Percentiles rank a stretch among this genome's conserved stretches.
phyloP scores from a whole-genome alignment of 1,140 invertebrate species.

The Centruroides vittatus region DNA sequence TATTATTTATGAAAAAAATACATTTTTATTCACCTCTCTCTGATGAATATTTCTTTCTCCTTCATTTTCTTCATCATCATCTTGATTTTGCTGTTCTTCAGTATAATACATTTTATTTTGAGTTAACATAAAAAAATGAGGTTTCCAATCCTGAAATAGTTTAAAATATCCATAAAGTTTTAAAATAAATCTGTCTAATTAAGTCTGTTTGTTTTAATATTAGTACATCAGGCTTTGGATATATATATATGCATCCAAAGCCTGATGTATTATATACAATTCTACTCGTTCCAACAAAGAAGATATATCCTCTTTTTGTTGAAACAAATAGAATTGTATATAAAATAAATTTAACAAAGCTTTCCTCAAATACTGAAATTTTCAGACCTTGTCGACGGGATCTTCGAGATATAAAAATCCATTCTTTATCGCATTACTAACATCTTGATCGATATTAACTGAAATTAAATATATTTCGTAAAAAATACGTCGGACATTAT shows the following conservation, averaged over 20 bases:
- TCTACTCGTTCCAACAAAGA: too few species aligned
- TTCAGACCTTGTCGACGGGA: slow-evolving; percentile 51
- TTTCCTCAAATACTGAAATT: not conserved
- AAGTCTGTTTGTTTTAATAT: not conserved
- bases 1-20: too few species aligned
- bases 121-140: slow-evolving; percentile 90
- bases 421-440: slow-evolving; percentile 79
- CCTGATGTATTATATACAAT: not conserved
- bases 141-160: slow-evolving; percentile 62
- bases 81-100: slow-evolving; percentile 35
- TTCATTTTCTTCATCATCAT: slow-evolving; percentile 42
- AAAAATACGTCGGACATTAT: too few species aligned
- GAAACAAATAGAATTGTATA: too few species aligned
- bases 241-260: not conserved
- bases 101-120: slow-evolving; percentile 77
- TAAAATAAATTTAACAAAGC: too few species aligned
- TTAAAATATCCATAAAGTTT: slow-evolving; percentile 3
- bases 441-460: slow-evolving; percentile 48
- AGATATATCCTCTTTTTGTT: too few species aligned
- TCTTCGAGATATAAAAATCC: slow-evolving; percentile 83
- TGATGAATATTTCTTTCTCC: slow-evolving; percentile 27
- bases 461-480: not conserved
- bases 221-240: not conserved
- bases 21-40: too few species aligned
- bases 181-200: not conserved